Evolutionary conservation across 2,113 vertebrate genomes (phyloP).

Genomic region (Anolis carolinensis): DNA sequence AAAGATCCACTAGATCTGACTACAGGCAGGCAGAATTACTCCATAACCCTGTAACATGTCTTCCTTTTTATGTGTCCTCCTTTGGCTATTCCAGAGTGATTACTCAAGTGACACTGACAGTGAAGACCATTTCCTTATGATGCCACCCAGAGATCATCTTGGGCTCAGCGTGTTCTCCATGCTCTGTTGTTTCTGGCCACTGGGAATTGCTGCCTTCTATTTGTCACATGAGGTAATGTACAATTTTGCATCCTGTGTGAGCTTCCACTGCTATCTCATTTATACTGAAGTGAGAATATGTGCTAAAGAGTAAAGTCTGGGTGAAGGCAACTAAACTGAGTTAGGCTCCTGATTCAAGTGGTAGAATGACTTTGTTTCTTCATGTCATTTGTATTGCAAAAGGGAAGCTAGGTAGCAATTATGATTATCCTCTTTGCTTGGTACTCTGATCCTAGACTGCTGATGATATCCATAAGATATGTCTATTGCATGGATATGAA

Average conservation of each 20-base stretch:
- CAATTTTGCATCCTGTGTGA: not conserved
- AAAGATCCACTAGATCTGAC: not conserved
- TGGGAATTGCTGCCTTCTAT: conserved; percentile 95
- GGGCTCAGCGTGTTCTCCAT: conserved; percentile 96
- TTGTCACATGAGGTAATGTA: conserved; percentile 87
- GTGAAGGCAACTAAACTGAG: not conserved
- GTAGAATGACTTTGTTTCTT: not conserved
- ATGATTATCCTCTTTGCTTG: not conserved
- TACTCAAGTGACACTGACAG: conserved; percentile 93
- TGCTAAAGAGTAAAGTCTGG: not conserved
- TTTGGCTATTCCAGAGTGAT: conserved; percentile 82
- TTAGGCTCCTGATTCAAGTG: not conserved
- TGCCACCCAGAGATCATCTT: conserved; percentile 90
- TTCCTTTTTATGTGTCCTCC: not conserved
- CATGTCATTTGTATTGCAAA: not conserved
- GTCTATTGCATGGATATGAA: not conserved
- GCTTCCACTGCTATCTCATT: not conserved
- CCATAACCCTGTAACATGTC: not conserved
- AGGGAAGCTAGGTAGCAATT: not conserved
- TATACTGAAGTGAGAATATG: not conserved
- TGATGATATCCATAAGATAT: too few species aligned
- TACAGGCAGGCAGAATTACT: not conserved
- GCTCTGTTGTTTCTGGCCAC: conserved; percentile 97
- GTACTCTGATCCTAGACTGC: not conserved
- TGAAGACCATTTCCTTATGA: conserved; percentile 92